Evolutionary conservation across 1,140 invertebrate genomes (phyloP).

Genomic region (Sarcophaga bullata): DNA sequence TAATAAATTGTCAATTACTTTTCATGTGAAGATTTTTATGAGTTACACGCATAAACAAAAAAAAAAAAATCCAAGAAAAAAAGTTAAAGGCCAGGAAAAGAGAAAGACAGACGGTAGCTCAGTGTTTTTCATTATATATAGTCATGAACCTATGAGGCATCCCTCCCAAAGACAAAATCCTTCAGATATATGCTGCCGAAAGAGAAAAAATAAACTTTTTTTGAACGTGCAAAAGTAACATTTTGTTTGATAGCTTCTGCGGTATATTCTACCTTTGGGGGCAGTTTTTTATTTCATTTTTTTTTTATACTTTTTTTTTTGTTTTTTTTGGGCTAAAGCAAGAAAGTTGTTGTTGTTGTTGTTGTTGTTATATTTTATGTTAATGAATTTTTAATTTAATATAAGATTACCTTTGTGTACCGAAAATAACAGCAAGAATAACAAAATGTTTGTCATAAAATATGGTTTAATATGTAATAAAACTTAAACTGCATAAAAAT

Average conservation of each 20-base stretch:
- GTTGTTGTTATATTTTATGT: conserved; percentile 30
- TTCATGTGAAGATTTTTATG: conserved; percentile 39
- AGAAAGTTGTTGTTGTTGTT: background rate
- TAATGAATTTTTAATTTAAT: conserved; percentile 41
- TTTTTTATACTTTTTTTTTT: background rate
- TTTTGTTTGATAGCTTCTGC: conserved; percentile 36
- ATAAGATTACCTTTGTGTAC: conserved; percentile 22
- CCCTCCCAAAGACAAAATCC: conserved; percentile 2
- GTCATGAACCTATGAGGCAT: background rate
- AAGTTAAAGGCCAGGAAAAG: conserved; percentile 1
- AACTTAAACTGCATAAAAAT: background rate
- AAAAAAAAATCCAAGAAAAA: background rate
- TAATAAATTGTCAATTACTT: conserved; percentile 41
- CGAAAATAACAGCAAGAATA: background rate
- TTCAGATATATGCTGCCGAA: background rate
- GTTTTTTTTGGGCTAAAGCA: background rate
- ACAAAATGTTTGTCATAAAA: background rate
- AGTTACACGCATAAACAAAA: background rate
- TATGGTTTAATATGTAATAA: conserved; percentile 9
- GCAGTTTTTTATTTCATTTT: conserved; percentile 5
- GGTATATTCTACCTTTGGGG: conserved; percentile 34
- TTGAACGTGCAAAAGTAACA: conserved; percentile 23
- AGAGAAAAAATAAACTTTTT: conserved; percentile 1
- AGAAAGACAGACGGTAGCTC: background rate
- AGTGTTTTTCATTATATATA: conserved; percentile 34